A percentile compares a stretch with the other conserved stretches of the same genome.
phyloP scores from a whole-genome alignment of 2,113 vertebrate species.

The Gadus macrocephalus region DNA sequence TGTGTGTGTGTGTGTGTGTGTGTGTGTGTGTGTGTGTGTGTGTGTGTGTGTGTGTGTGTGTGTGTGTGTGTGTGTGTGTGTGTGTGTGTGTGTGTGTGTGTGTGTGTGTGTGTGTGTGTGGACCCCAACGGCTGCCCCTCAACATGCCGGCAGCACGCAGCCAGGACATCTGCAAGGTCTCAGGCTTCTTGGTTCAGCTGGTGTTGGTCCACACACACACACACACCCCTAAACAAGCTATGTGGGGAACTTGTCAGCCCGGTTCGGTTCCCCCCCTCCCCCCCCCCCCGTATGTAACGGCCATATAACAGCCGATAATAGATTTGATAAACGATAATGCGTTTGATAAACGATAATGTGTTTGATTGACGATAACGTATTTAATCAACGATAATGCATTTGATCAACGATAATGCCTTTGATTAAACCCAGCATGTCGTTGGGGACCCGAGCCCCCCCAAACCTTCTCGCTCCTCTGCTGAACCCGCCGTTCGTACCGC shows the following conservation, averaged over 20 bases:
- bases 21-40: slow-evolving; percentile 22
- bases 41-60: background rate
- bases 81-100: no score
- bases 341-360: no score
- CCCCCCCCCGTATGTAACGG: slow-evolving; percentile 12
- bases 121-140: slow-evolving; percentile 2
- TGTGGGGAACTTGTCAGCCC: slow-evolving; percentile 48
- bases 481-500: no score
- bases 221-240: slow-evolving; percentile 56
- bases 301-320: no score
- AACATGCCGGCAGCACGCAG: slow-evolving; percentile 18
- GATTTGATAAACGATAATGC: no score
- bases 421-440: background rate
- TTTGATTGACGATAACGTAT: no score
- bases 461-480: no score
- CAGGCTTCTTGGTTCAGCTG: slow-evolving; percentile 53
- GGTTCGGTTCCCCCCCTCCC: slow-evolving; percentile 24
- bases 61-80: no score
- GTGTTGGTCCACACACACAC: slow-evolving; percentile 17
- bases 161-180: slow-evolving; percentile 29
- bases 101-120: slow-evolving; percentile 17
- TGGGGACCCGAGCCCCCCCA: no score
- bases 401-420: slow-evolving; percentile 20
- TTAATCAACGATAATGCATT: no score
- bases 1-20: no score